Evolutionary conservation across 2,113 vertebrate species (phyloP).

Genomic region (Ochotona curzoniae): DNA sequence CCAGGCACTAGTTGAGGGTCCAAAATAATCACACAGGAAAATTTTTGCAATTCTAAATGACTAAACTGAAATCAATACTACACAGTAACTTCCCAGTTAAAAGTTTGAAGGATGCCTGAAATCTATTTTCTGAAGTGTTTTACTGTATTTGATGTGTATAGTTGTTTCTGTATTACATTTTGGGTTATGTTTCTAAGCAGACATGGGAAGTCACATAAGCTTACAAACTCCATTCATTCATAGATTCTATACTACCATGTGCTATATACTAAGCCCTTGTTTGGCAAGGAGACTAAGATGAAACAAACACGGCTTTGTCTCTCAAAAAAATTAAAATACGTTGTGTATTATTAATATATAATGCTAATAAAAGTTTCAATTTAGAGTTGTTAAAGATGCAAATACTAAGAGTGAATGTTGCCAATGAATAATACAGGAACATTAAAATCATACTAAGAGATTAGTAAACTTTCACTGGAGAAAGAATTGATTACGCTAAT

Average conservation of each 20-base stretch:
- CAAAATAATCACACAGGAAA: neutral
- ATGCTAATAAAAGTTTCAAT: too few relatives aligned
- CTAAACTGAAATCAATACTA: neutral
- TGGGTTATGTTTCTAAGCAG: neutral
- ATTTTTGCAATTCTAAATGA: neutral
- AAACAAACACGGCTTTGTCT: neutral
- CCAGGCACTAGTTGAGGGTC: neutral
- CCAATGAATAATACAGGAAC: neutral
- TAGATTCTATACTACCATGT: neutral
- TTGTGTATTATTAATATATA: neutral
- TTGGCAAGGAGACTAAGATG: neutral
- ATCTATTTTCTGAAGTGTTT: neutral
- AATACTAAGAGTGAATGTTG: neutral
- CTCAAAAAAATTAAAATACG: neutral
- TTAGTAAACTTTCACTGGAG: neutral
- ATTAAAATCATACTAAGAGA: neutral
- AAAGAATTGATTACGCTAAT: neutral
- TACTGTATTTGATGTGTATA: neutral
- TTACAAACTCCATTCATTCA: neutral
- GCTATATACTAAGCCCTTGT: neutral
- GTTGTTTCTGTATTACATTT: constrained; percentile 2
- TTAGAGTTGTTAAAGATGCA: neutral
- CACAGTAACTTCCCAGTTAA: neutral
- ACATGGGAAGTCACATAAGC: neutral
- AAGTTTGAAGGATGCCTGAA: constrained; percentile 9